These are phyloP conservation scores for Euleptes europaea DNA, from an alignment of 2,113 vertebrate genomes.

Conservation along the genomic window DNA sequence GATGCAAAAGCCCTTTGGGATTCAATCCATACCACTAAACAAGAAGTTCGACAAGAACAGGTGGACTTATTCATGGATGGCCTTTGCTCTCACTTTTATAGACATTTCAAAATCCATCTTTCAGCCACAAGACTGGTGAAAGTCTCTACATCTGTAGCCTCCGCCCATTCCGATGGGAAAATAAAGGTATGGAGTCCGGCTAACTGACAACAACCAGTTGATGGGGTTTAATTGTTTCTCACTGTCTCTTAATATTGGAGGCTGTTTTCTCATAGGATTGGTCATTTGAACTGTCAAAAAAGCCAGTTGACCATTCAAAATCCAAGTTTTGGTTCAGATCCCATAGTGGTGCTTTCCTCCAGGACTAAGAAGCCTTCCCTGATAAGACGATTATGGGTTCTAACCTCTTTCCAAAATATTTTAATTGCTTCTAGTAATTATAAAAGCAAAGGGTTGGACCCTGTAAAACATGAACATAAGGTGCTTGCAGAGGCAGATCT, in stretches of 20 bases:
- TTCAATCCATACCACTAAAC: slow-evolving; percentile 75
- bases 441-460: no score
- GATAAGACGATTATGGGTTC: no score
- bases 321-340: no score
- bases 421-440: no score
- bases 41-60: slow-evolving; percentile 82
- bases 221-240: background rate
- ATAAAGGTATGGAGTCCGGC: slow-evolving; percentile 81
- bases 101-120: slow-evolving; percentile 89
- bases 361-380: no score
- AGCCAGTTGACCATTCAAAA: no score
- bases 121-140: slow-evolving; percentile 83
- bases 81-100: slow-evolving; percentile 88
- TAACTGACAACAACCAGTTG: background rate
- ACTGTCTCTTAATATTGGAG: rapidly evolving
- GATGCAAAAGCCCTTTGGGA: slow-evolving; percentile 90
- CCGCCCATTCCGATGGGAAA: slow-evolving; percentile 83
- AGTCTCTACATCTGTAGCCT: slow-evolving; percentile 86
- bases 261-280: background rate
- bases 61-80: slow-evolving; percentile 84
- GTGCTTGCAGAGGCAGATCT: no score
- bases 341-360: no score
- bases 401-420: no score
- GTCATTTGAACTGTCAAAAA: no score
- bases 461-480: no score